phyloP scores from a whole-genome alignment of 2,888 invertebrate species.

The Ypsolopha sequella region DNA sequence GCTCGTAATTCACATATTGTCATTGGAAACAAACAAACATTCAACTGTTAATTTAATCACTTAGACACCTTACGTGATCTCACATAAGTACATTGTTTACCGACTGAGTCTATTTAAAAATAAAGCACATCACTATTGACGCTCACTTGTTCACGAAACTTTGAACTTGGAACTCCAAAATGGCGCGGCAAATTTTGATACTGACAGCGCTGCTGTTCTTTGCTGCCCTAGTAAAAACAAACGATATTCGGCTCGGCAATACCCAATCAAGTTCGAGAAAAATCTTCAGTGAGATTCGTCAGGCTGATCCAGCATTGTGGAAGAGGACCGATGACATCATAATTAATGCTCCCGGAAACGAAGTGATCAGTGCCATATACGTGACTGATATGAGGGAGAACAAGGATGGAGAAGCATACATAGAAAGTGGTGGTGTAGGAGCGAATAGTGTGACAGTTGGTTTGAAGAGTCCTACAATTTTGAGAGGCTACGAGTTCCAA shows the following conservation, averaged over 20 bases:
- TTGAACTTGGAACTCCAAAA: not conserved
- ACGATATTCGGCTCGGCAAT: constrained; percentile 30
- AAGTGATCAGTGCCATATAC: constrained; percentile 41
- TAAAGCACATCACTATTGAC: not conserved
- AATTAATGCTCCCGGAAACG: constrained; percentile 31
- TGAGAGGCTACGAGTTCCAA: constrained; percentile 48
- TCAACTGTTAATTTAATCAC: too few species aligned
- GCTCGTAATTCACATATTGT: too few species aligned
- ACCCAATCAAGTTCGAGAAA: constrained; percentile 22
- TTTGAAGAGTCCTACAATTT: constrained; percentile 41
- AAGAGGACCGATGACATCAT: constrained; percentile 39
- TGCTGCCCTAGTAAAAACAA: constrained; percentile 12
- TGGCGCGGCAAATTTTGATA: not conserved
- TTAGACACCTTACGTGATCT: not conserved
- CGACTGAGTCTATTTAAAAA: not conserved
- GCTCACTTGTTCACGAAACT: not conserved
- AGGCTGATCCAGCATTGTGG: constrained; percentile 48
- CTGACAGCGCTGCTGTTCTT: not conserved
- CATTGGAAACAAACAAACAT: too few species aligned
- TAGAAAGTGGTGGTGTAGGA: constrained; percentile 47
- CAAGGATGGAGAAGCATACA: constrained; percentile 40
- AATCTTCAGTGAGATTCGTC: constrained; percentile 40
- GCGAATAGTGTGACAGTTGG: constrained; percentile 38
- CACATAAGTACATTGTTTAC: not conserved
- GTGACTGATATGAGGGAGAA: constrained; percentile 45